Percentiles rank a stretch among this genome's conserved stretches.
Conservation (phyloP, 2,113 vertebrate species). For the Rousettus leschenaultii region DNA sequence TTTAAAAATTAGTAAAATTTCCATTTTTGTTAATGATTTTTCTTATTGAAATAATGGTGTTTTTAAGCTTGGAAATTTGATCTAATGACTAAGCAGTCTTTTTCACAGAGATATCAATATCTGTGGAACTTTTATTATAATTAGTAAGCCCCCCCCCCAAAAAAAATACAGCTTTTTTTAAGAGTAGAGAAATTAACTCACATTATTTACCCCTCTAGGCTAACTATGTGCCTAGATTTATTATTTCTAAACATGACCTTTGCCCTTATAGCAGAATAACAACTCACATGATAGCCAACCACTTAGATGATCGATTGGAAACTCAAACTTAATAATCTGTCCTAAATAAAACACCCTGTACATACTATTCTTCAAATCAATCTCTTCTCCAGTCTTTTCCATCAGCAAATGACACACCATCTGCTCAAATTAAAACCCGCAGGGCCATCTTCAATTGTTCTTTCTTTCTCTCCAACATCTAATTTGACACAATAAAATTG, state of each 20-base stretch:
- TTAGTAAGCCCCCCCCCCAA: not conserved
- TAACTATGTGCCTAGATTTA: not conserved
- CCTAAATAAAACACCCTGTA: not conserved
- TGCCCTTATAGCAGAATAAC: not conserved
- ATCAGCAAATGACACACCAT: not conserved
- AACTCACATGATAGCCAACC: not conserved
- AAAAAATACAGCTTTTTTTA: not conserved
- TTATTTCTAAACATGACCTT: not conserved
- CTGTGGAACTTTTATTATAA: not conserved
- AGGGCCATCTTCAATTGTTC: not conserved
- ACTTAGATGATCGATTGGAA: not conserved
- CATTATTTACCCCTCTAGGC: not conserved
- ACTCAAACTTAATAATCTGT: constrained; percentile 5
- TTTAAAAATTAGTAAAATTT: not conserved
- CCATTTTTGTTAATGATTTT: not conserved
- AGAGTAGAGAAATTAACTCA: not conserved
- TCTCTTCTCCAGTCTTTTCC: not conserved
- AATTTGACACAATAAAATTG: not conserved
- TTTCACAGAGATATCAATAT: not conserved
- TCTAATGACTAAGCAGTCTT: not conserved
- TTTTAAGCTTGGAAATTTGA: not conserved
- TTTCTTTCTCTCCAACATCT: not conserved
- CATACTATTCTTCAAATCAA: not conserved
- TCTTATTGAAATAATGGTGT: not conserved
- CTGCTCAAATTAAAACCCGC: not conserved